These are phyloP conservation scores for Lycophotia porphyrea DNA, from an alignment of 2,888 invertebrate species.

Conservation along the genomic window DNA sequence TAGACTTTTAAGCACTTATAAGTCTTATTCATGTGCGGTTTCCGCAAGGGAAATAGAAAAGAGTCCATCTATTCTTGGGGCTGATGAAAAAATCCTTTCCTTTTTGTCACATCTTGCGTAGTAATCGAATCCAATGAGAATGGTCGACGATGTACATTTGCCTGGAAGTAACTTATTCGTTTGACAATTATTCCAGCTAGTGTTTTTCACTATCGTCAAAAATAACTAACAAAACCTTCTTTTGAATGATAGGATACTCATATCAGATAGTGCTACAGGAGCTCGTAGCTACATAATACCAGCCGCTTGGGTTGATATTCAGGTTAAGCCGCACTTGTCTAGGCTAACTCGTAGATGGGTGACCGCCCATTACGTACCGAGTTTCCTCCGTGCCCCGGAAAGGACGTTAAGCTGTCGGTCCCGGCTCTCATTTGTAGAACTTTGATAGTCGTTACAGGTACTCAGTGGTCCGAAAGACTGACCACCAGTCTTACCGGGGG, in stretches of 20 bases:
- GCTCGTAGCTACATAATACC: too few species aligned
- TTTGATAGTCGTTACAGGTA: too few species aligned
- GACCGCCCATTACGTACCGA: too few species aligned
- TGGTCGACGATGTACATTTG: not conserved
- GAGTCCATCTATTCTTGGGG: not conserved
- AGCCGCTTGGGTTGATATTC: too few species aligned
- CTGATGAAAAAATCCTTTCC: not conserved
- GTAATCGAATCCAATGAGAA: not conserved
- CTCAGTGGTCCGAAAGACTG: too few species aligned
- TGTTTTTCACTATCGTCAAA: not conserved
- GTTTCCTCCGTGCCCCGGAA: too few species aligned
- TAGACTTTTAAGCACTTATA: constrained; percentile 55
- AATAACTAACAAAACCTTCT: not conserved
- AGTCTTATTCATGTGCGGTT: constrained; percentile 45
- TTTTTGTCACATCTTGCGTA: not conserved
- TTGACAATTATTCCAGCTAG: not conserved
- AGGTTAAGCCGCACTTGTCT: too few species aligned
- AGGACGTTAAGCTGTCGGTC: too few species aligned
- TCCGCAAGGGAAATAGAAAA: constrained; percentile 35
- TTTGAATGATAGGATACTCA: not conserved
- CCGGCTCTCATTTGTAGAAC: too few species aligned
- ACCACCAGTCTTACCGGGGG: too few species aligned
- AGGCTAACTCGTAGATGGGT: too few species aligned
- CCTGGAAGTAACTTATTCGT: not conserved
- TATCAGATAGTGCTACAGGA: not conserved